A percentile compares a stretch with the other conserved stretches of the same genome.
These are phyloP conservation scores for Sabatieria punctata DNA, from an alignment of 2,888 invertebrate species.

Conservation along the genomic window DNA sequence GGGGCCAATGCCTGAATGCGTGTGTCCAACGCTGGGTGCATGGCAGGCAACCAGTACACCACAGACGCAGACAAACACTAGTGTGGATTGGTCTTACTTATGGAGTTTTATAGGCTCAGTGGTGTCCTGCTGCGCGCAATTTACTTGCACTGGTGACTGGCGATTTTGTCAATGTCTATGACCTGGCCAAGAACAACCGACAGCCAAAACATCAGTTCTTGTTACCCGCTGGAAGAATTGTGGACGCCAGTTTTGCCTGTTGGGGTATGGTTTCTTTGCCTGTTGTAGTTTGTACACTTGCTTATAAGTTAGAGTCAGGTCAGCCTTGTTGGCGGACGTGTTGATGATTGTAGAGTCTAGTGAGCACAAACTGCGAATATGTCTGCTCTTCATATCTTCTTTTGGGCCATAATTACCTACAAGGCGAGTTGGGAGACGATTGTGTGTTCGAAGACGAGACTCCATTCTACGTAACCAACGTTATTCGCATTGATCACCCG, in stretches of 20 bases:
- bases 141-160: conserved; percentile 81
- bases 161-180: conserved; percentile 91
- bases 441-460: conserved; percentile 68
- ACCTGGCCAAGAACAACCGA: conserved; percentile 44
- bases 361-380: conserved; percentile 40
- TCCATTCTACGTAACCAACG: conserved; percentile 89
- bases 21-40: too few species aligned
- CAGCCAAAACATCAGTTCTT: conserved; percentile 63
- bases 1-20: too few species aligned
- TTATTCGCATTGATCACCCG: conserved; percentile 65
- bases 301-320: too few species aligned
- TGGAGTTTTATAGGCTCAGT: conserved; percentile 45
- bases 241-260: conserved; percentile 55
- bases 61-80: too few species aligned
- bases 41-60: too few species aligned
- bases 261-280: conserved; percentile 16
- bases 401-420: conserved; percentile 87
- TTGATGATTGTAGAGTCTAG: too few species aligned
- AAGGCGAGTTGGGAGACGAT: conserved; percentile 65
- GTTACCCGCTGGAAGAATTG: conserved; percentile 76
- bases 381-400: conserved; percentile 78
- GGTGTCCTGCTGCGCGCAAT: conserved; percentile 92
- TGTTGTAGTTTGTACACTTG: not conserved
- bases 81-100: not conserved
- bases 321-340: too few species aligned